Conservation (phyloP, 2,797 vertebrate genomes). For the Melanotaenia boesemani region DNA sequence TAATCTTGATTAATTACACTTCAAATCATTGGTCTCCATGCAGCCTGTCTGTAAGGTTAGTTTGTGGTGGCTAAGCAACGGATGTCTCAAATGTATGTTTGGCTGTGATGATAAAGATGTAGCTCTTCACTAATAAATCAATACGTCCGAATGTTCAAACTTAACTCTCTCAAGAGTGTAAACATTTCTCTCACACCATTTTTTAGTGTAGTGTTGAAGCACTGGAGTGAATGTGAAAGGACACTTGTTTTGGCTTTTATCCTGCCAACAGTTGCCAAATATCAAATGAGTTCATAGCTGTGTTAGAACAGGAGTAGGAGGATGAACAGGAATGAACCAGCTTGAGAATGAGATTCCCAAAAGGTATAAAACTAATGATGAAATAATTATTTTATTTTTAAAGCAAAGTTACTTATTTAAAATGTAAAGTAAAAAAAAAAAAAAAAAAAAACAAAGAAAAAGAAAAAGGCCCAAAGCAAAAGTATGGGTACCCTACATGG, state of each 20-base stretch:
- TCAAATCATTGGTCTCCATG: neutral
- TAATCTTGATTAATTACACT: constrained; percentile 10
- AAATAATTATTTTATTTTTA: neutral
- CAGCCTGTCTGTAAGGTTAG: constrained; percentile 1
- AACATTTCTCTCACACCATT: constrained; percentile 74
- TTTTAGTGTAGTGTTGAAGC: constrained; percentile 47
- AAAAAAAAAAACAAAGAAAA: no score
- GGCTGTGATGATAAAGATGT: constrained; percentile 37
- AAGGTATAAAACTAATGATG: neutral
- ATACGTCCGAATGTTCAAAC: constrained; percentile 44
- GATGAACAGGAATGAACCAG: neutral
- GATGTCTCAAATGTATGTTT: constrained; percentile 29
- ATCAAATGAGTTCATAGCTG: constrained; percentile 62
- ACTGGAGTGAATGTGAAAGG: constrained; percentile 48
- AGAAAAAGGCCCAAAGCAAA: neutral
- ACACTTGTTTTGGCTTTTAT: constrained; percentile 61
- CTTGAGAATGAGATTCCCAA: constrained; percentile 12
- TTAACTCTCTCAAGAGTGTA: constrained; percentile 53
- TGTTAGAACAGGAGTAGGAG: constrained; percentile 14
- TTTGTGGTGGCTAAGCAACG: constrained; percentile 26
- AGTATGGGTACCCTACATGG: neutral
- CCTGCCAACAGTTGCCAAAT: constrained; percentile 51
- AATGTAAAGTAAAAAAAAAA: neutral
- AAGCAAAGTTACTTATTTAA: neutral
- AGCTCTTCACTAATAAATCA: constrained; percentile 61